A percentile compares a stretch with the other conserved stretches of the same genome.
phyloP scores from a whole-genome alignment of 1,140 invertebrate species.

The Drosophila nasuta region DNA sequence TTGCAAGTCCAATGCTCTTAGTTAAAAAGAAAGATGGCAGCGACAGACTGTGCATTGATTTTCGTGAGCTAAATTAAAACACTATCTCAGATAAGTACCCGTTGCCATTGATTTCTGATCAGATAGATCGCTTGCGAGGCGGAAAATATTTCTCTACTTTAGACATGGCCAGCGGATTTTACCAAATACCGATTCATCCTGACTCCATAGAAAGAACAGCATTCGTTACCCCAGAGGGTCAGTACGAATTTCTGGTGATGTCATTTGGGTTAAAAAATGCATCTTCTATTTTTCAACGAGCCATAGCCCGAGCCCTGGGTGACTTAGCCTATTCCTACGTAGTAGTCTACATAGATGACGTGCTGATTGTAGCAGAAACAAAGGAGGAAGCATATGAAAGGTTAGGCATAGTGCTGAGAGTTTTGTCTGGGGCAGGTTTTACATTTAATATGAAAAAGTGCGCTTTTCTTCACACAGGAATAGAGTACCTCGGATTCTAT shows the following conservation, averaged over 20 bases:
- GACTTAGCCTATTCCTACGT: neutral
- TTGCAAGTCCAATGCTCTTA: constrained; percentile 23
- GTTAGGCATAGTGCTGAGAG: too few species aligned
- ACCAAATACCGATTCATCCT: neutral
- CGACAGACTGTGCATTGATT: constrained; percentile 1
- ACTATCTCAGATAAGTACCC: neutral
- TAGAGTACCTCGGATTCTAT: too few species aligned
- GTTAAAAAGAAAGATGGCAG: constrained; percentile 14
- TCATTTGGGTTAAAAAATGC: too few species aligned
- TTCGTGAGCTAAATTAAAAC: neutral
- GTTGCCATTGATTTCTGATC: neutral
- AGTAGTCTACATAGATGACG: constrained; percentile 7
- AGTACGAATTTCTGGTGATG: too few species aligned
- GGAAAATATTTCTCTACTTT: neutral
- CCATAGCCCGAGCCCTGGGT: neutral
- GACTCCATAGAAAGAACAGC: neutral
- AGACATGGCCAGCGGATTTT: constrained; percentile 2
- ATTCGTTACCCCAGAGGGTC: neutral
- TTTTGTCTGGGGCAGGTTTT: neutral
- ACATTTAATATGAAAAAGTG: too few species aligned
- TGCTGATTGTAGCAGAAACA: constrained; percentile 2
- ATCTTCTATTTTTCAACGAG: neutral
- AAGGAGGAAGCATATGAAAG: neutral
- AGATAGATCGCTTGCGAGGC: constrained; percentile 1
- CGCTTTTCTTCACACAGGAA: too few species aligned